Percentiles rank a stretch among this genome's conserved stretches.
Evolutionary conservation across 1,140 invertebrate species (phyloP).

Genomic region (Araneus ventricosus): DNA sequence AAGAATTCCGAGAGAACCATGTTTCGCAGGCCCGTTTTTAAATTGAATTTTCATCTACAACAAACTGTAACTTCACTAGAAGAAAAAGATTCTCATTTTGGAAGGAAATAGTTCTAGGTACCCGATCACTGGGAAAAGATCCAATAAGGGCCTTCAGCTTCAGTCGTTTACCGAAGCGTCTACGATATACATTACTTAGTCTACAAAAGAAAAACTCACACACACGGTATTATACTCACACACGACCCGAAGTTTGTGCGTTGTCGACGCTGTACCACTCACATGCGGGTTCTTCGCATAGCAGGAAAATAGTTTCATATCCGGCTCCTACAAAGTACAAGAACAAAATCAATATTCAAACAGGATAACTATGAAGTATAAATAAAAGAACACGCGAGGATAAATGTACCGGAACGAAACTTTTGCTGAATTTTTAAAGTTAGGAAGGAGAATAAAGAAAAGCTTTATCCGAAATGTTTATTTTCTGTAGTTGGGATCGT

Average conservation of each 20-base stretch:
- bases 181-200: neutral
- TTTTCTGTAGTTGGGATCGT: constrained; percentile 46
- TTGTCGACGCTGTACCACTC: constrained; percentile 85
- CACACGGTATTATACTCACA: constrained; percentile 57
- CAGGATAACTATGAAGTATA: constrained; percentile 46
- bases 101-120: neutral
- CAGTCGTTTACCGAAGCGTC: neutral
- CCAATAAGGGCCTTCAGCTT: neutral
- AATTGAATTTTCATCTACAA: too few relatives aligned
- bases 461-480: constrained; percentile 55
- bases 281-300: constrained; percentile 87
- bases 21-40: neutral
- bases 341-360: constrained; percentile 64
- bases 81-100: neutral
- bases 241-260: constrained; percentile 63
- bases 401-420: constrained; percentile 68
- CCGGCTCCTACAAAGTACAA: constrained; percentile 68
- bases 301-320: constrained; percentile 86
- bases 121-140: neutral
- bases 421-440: constrained; percentile 55
- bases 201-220: constrained; percentile 8
- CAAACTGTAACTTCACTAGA: too few relatives aligned
- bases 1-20: neutral
- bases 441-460: constrained; percentile 16
- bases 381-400: constrained; percentile 61